Base-by-base conservation (phyloP, 1,140 invertebrate genomes). In the Harlomillsia oculata region DNA sequence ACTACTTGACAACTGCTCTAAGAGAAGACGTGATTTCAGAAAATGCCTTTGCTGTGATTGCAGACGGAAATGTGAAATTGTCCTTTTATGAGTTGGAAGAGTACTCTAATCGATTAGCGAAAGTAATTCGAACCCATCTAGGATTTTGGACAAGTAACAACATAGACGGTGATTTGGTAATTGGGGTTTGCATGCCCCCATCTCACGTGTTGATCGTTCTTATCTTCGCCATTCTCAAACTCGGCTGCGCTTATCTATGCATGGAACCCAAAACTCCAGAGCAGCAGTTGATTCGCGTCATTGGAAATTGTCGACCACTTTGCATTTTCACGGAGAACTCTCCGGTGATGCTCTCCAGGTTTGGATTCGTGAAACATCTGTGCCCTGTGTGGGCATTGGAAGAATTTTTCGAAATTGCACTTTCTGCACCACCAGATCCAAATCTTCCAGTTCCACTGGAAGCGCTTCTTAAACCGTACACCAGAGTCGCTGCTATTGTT, bases 91-190 rank as follows among this genome's bases (percentile, higher is more conserved):
- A n/a, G 3, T 28, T 50, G 23, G 48, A 50, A 26, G 48, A 50
- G 16, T 13, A 37, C 16, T 26, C 48, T 9, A 50, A 28, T 3
- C 32, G 48, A 6, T 39, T 50, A 8, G 48, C 48, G 8, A 50
- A 39, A 26, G 32, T 37, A 4, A 34, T 50, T 21, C 18, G 34
- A 4, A 25, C 23, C 18, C 18, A 30, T 1, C 20, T 50, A 8
- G 48, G 48, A 2, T 36, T 37, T 16, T 50, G 30, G 30, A 39
- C 13, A 9, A 25, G 32, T 8, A 37, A 25, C 28, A 50, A 50
- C 26, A 28, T 36, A 5, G 48, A 50, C 13, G 34, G 34, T 39
- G 48, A 50, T 23, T 26, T 50, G 18, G 48, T 50, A n/a, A 37
- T 50, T 25, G 48, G 32, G 6, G 36, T 50, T 39, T 50, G 48